Evolutionary conservation across 2,888 invertebrate genomes (phyloP), one percentile per base, ranked within the genome.

Genomic region (Cephus rjabovi): DNA sequence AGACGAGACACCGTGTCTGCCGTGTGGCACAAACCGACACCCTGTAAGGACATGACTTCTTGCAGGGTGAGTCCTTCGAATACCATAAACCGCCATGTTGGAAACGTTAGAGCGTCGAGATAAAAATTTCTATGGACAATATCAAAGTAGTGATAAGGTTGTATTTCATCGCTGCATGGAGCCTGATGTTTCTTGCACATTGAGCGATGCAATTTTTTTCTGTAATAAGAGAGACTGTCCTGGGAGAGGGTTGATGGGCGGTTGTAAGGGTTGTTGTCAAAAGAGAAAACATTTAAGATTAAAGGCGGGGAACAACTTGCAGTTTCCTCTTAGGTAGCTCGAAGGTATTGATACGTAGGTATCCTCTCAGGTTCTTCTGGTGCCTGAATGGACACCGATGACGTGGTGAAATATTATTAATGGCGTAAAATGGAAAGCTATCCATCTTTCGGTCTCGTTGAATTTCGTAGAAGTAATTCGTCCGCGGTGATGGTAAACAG

Each of bases 1-100:
- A 31, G 33, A 34, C 9, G 71, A 71, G 71, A 71, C 71, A 71
- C 33, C 71, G 71, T 71, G 71, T 71, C 71, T 71, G 34, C 31
- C 56, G 56, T 56, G 56, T 56, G 56, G 71, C 71, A 12, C 33
- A 71, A 34, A 31, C 71, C 15, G 33, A 34, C 71, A 34, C 71
- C 33, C 71, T 71, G 71, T 34, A 34, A 31, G 71, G 71, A 71
- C 56, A 56, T 56, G 56, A 56, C 56, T 56, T 56, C 56, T 56
- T 56, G 56, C 56, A 56, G 56, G 56, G 56, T 56, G 56, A 56
- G 23, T 56, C 56, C 56, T 23, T 56, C 23, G 56, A 23, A 23
- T 23, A 56, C 56, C 56, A 56, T 56, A 56, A 56, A 56, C 56
- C 56, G 56, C 56, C 56, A 56, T 56, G 56, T 2, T 56, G 56